Evolutionary conservation across 2,888 invertebrate genomes (phyloP).

Genomic region (Autographa pulchrina): DNA sequence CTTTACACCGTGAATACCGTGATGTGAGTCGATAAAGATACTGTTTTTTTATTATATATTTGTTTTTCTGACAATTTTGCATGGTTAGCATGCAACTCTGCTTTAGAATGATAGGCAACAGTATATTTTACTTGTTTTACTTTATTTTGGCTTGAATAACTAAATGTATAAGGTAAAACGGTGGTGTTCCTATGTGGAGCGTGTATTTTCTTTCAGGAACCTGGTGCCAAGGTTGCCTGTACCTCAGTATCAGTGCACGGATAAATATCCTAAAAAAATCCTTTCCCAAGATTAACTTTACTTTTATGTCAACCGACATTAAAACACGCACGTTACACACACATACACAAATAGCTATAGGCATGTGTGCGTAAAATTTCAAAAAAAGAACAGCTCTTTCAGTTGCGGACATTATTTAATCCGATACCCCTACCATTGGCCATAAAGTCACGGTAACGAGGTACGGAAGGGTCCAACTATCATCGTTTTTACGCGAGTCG

Average conservation of each 20-base stretch:
- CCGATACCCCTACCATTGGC: slow-evolving; percentile 34
- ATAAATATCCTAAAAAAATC: not conserved
- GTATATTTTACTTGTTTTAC: not conserved
- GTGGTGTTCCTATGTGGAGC: not conserved
- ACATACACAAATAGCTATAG: not conserved
- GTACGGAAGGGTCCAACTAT: slow-evolving; percentile 67
- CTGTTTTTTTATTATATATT: not conserved
- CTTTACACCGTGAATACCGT: not conserved
- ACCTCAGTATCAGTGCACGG: not conserved
- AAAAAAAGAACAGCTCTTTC: slow-evolving; percentile 10
- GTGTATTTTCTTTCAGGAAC: not conserved
- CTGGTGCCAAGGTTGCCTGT: not conserved
- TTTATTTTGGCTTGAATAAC: not conserved
- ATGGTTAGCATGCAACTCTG: not conserved
- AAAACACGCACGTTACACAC: not conserved
- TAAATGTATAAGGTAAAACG: not conserved
- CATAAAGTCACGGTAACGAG: slow-evolving; percentile 56
- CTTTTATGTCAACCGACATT: not conserved
- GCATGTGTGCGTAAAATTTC: slow-evolving; percentile 3
- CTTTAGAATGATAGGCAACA: not conserved
- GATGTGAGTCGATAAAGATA: not conserved
- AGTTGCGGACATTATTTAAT: slow-evolving; percentile 52
- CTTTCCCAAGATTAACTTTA: not conserved
- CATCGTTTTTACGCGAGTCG: slow-evolving; percentile 68
- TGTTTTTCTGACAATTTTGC: not conserved